Evolutionary conservation across 2,797 vertebrate species (phyloP).

Genomic region (Chromis chromis): DNA sequence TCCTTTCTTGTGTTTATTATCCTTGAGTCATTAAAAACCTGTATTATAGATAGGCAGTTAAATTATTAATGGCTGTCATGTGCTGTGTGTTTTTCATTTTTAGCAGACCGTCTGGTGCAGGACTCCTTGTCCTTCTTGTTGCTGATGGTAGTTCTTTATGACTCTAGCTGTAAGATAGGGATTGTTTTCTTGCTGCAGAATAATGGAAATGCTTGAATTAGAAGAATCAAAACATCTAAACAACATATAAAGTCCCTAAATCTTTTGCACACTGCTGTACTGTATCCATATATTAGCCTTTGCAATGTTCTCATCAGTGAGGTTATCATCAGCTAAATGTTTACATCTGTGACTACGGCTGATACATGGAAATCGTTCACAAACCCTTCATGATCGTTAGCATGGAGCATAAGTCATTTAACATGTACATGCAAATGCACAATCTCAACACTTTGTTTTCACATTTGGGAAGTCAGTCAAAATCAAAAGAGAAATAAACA

Average conservation of each 20-base stretch:
- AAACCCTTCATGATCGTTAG: background rate
- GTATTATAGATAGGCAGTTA: background rate
- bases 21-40: background rate
- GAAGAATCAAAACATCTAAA: too few relatives aligned
- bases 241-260: too few relatives aligned
- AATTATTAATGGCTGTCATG: background rate
- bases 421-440: background rate
- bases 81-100: background rate
- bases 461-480: slow-evolving; percentile 14
- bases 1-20: background rate
- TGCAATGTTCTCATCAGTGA: too few relatives aligned
- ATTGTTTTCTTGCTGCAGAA: too few relatives aligned
- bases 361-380: background rate
- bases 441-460: background rate
- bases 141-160: background rate
- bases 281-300: background rate
- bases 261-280: too few relatives aligned
- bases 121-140: background rate
- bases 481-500: slow-evolving; percentile 35
- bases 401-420: background rate
- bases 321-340: too few relatives aligned
- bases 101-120: background rate
- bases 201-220: too few relatives aligned
- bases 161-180: too few relatives aligned
- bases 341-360: background rate